phyloP scores from a whole-genome alignment of 2,113 vertebrate species.

The Hassar affinis region DNA sequence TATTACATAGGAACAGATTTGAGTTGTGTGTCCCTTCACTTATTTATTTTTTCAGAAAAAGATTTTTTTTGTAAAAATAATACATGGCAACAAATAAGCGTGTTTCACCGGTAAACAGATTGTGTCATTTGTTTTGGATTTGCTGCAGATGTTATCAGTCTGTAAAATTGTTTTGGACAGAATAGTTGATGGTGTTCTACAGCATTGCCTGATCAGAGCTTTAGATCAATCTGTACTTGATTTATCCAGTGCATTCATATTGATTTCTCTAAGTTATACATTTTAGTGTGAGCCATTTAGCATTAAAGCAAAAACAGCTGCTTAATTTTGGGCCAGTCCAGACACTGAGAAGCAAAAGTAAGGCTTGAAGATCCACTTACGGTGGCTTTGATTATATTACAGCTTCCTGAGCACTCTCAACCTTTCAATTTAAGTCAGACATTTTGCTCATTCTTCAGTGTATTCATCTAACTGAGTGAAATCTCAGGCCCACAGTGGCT shows the following conservation, averaged over 20 bases:
- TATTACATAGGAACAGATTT: neutral
- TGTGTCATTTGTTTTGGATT: slow-evolving; percentile 17
- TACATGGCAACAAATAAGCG: slow-evolving; percentile 1
- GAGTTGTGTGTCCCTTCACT: neutral
- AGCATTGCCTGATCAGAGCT: slow-evolving; percentile 2
- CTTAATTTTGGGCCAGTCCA: slow-evolving; percentile 69
- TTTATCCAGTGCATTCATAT: slow-evolving; percentile 23
- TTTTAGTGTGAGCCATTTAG: neutral
- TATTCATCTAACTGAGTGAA: slow-evolving; percentile 61
- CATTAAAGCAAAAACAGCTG: slow-evolving; percentile 56
- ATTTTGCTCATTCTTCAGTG: slow-evolving; percentile 65
- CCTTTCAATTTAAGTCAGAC: slow-evolving; percentile 67
- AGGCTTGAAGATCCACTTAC: slow-evolving; percentile 73
- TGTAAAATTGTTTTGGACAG: slow-evolving; percentile 16
- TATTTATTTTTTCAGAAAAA: neutral
- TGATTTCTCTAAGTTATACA: neutral
- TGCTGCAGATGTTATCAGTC: slow-evolving; percentile 7
- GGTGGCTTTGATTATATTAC: slow-evolving; percentile 75
- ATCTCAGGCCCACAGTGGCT: slow-evolving; percentile 13
- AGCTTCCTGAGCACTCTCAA: slow-evolving; percentile 62
- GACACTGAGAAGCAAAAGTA: slow-evolving; percentile 68
- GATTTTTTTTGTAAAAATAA: slow-evolving; percentile 7
- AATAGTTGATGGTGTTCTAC: neutral
- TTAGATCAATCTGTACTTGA: slow-evolving; percentile 22
- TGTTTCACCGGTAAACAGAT: slow-evolving; percentile 1